A percentile compares a stretch with the other conserved stretches of the same genome.
phyloP scores from a whole-genome alignment of 2,888 invertebrate genomes.

The Agriopis marginaria region DNA sequence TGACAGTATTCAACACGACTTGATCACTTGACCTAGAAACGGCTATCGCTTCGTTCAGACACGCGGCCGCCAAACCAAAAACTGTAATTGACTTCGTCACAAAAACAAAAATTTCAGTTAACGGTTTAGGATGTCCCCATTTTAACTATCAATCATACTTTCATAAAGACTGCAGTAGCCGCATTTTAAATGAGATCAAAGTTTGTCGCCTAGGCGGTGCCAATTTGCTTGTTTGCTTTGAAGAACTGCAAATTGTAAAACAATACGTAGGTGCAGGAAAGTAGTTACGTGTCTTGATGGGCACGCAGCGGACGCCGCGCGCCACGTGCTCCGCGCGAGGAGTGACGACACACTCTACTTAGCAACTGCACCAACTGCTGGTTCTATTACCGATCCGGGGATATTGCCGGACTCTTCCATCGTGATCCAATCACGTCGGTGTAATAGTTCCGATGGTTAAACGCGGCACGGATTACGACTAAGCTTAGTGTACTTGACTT shows the following conservation, averaged over 20 bases:
- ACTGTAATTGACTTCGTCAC: background rate
- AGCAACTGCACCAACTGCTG: constrained; percentile 51
- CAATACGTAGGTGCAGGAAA: constrained; percentile 48
- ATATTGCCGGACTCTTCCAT: constrained; percentile 71
- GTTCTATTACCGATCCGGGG: constrained; percentile 44
- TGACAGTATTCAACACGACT: constrained; percentile 34
- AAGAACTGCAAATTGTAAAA: constrained; percentile 45
- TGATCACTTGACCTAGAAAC: constrained; percentile 60
- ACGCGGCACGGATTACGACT: constrained; percentile 73
- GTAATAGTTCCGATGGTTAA: constrained; percentile 66
- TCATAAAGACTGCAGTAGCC: constrained; percentile 4
- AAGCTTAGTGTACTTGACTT: constrained; percentile 75
- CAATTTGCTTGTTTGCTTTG: constrained; percentile 34
- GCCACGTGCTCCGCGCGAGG: constrained; percentile 58
- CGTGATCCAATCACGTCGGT: constrained; percentile 76
- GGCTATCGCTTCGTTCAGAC: constrained; percentile 53
- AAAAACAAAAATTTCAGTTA: background rate
- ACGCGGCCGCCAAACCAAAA: constrained; percentile 42
- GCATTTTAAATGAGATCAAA: constrained; percentile 16
- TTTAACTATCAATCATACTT: background rate
- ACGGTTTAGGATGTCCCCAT: constrained; percentile 9
- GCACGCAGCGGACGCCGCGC: constrained; percentile 44
- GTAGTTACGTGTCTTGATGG: constrained; percentile 52
- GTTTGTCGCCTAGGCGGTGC: constrained; percentile 20
- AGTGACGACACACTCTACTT: constrained; percentile 70